Base-by-base conservation (phyloP, 2,797 vertebrate genomes). In the Chloroceryle amazona region DNA sequence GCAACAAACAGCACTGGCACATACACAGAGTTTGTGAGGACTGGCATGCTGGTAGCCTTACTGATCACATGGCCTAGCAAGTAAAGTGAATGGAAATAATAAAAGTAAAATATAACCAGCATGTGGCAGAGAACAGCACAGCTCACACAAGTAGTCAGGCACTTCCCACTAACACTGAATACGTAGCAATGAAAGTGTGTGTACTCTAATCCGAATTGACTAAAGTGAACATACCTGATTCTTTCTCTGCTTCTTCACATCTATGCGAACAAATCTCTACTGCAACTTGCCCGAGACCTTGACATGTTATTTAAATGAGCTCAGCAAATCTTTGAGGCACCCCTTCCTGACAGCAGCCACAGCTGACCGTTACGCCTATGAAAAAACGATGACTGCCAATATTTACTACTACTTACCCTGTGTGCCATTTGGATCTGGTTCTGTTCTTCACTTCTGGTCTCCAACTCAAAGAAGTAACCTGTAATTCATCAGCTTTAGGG, bases 401-500 rank as follows among this genome's bases (percentile, higher is more conserved):
- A n/a, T 37, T 91, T 51, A 58, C 65, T 86, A 1, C 51, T 89
- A 20, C 74, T 91, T 81, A 93, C 60, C 75, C 90, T 52, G 31
- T 35, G 58, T 71, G 62, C 58, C 68, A 66, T 89, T 81, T 82
- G 78, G 74, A 90, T 81, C 58, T 19, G 26, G 41, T 57, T 87
- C 84, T 62, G 37, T n/a, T 65, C 75, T 37, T 58, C 54, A 22
- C 35, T 78, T 79, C 81, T 65, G 54, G 10, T 86, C 46, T 91
- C 66, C 80, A 81, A 3, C 74, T 95, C 93, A 57, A 81, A 92
- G 57, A 83, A 37, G 73, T 76, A 96, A 89, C 81, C 78, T 96
- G 74, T 68, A 93, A 96, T 89, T 91, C 88, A 91, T 95, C 89
- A 89, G 52, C 60, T 93, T 85, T 89, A 26, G 57, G 57, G 72